These are phyloP conservation scores for Coptodon rendalli DNA, from an alignment of 2,113 vertebrate genomes.

Conservation along the genomic window DNA sequence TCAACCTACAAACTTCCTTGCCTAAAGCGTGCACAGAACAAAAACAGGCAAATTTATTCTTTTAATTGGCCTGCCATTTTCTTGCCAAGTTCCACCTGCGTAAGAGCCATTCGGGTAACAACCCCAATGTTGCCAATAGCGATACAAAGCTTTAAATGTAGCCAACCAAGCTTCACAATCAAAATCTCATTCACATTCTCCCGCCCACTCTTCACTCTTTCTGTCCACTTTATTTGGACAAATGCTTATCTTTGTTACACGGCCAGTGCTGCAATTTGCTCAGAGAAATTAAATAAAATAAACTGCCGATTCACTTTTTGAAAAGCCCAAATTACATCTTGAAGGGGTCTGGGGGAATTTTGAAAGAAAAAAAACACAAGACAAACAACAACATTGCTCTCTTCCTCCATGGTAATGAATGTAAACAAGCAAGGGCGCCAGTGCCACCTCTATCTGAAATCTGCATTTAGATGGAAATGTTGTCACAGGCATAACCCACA, in stretches of 20 bases:
- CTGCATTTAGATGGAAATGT: constrained; percentile 78
- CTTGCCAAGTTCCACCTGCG: constrained; percentile 28
- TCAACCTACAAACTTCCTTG: constrained; percentile 2
- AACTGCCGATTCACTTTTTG: constrained; percentile 17
- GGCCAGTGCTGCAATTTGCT: constrained; percentile 23
- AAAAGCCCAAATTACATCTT: constrained; percentile 40
- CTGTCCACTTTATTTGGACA: constrained; percentile 21
- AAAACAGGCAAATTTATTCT: constrained; percentile 24
- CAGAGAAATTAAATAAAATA: constrained; percentile 47
- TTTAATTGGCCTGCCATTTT: constrained; percentile 20
- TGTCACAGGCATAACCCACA: constrained; percentile 57
- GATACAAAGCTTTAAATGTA: constrained; percentile 4
- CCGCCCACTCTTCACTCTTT: not conserved
- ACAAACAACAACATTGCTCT: constrained; percentile 7
- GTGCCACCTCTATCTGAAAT: constrained; percentile 54
- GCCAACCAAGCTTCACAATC: not conserved
- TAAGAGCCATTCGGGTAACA: constrained; percentile 13
- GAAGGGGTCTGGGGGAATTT: not conserved
- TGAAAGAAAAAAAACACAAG: not conserved
- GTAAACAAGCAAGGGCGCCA: constrained; percentile 21
- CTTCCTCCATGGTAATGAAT: constrained; percentile 56
- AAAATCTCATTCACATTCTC: not conserved
- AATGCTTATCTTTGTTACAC: constrained; percentile 18
- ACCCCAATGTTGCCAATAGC: not conserved
- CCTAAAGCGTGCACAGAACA: not conserved